phyloP scores from a whole-genome alignment of 64 coral and sea anemone species.

The Actinia tenebrosa region DNA sequence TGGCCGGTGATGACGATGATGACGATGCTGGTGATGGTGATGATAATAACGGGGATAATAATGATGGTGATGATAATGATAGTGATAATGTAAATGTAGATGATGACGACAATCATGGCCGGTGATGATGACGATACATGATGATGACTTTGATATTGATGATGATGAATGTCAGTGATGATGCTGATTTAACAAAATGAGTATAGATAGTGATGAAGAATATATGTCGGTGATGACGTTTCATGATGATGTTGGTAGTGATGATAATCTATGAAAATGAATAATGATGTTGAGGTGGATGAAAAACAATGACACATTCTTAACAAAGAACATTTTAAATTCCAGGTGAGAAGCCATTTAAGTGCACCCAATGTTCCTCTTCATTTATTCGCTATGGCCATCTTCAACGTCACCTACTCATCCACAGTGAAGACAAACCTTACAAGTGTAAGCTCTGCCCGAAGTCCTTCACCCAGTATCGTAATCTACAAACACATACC shows the following conservation, averaged over 20 bases:
- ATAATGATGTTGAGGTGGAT: not conserved
- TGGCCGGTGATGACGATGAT: not conserved
- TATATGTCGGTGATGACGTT: not conserved
- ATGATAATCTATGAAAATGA: no score
- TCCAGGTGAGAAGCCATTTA: slow-evolving; percentile 92
- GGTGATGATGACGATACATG: not conserved
- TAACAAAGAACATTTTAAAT: not conserved
- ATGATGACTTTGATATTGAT: no score
- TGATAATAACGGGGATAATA: not conserved
- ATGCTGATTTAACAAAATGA: not conserved
- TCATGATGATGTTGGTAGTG: not conserved
- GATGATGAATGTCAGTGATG: no score
- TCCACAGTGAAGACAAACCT: slow-evolving; percentile 91
- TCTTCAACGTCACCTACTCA: slow-evolving; percentile 88
- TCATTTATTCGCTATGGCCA: slow-evolving; percentile 96
- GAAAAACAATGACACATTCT: not conserved
- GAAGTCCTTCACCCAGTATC: slow-evolving; percentile 91
- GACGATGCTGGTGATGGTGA: not conserved
- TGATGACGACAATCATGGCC: no score
- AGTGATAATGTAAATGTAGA: no score
- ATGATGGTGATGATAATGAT: not conserved
- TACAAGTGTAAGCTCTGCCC: slow-evolving; percentile 94
- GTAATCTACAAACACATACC: slow-evolving; percentile 92
- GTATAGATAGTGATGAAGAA: not conserved
- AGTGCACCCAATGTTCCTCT: slow-evolving; percentile 74